A percentile compares a stretch with the other conserved stretches of the same genome.
These are phyloP conservation scores for Beris chalybata DNA, from an alignment of 2,888 invertebrate genomes.

Conservation along the genomic window DNA sequence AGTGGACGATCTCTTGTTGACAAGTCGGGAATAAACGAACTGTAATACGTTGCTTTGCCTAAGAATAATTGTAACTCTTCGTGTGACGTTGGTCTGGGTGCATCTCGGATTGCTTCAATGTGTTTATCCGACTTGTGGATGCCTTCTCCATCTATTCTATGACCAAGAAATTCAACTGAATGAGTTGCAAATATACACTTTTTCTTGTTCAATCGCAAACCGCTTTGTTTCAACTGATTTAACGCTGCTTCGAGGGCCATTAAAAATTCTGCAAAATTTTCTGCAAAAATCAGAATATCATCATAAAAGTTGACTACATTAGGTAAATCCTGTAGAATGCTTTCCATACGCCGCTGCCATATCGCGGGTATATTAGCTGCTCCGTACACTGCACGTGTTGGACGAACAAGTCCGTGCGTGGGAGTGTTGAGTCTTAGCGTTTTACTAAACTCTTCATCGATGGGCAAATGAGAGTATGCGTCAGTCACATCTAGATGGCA, in stretches of 20 bases:
- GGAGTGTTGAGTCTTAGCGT: slow-evolving; percentile 33
- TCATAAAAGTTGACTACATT: slow-evolving; percentile 33
- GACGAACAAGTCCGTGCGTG: slow-evolving; percentile 33
- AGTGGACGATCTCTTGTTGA: slow-evolving; percentile 6
- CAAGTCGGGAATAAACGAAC: slow-evolving; percentile 6
- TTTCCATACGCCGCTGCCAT: slow-evolving; percentile 35
- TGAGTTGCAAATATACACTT: slow-evolving; percentile 36
- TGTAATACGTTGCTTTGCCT: slow-evolving; percentile 21
- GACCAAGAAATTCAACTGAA: slow-evolving; percentile 31
- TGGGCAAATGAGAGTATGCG: slow-evolving; percentile 34
- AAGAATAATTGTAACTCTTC: slow-evolving; percentile 15
- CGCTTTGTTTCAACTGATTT: neutral
- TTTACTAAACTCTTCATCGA: slow-evolving; percentile 35
- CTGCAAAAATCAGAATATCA: slow-evolving; percentile 33
- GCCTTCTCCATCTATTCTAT: slow-evolving; percentile 29
- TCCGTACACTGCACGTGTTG: slow-evolving; percentile 61
- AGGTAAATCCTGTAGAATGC: slow-evolving; percentile 19
- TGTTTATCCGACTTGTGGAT: slow-evolving; percentile 36
- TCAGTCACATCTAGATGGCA: slow-evolving; percentile 36
- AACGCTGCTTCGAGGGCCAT: neutral
- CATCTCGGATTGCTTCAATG: slow-evolving; percentile 31
- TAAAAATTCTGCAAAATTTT: slow-evolving; percentile 32
- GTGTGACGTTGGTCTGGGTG: slow-evolving; percentile 20
- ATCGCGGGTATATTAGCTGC: slow-evolving; percentile 6
- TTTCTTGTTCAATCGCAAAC: slow-evolving; percentile 27